Evolutionary conservation across 1,140 invertebrate species (phyloP), one percentile per base, ranked within the genome.

Genomic region (Drosophila bocki): DNA sequence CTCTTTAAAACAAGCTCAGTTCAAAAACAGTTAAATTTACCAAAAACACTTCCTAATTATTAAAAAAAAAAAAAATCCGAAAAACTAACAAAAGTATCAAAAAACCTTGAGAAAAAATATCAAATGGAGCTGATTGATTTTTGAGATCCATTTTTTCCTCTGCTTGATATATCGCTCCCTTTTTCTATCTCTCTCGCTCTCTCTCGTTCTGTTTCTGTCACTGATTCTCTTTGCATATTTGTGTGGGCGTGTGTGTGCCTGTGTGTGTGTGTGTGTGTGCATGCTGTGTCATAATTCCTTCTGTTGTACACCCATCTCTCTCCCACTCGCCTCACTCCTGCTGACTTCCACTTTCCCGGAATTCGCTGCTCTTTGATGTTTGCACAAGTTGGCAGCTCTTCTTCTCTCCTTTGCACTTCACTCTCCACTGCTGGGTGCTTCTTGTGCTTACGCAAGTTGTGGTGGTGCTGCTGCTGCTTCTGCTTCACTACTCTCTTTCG

Each of bases 371-470:
- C 85, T 85, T 88, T 90, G 85, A 90, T 88, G 85, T 88, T 88
- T 88, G 75, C 85, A 81, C 85, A 88, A 88, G 85, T 84, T 83
- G 63, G 71, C 63, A 72, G 57, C 47, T 61, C 54, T 44, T 7
- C 41, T 17, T n/a, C 41, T 11, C 17, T 22, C 44, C 26, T 29
- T 29, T 45, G 13, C 37, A 39, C 37, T 39, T 39, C 5, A 19
- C 19, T 45, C 53, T 56, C 19, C 51, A 22, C 51, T 58, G 48
- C 64, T 54, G 45, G 33, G 17, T 37, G 29, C 57, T 65, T 48
- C 78, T 85, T 85, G 72, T 59, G 82, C 84, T 88, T 85, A 79
- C 82, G 75, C 82, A 86, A 86, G 82, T 86, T 81, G 15, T 64
- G 60, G 15, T 26, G 8, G 17, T 87, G 12, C 54, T 64, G 13